Evolutionary conservation across 2,113 vertebrate genomes (phyloP).

Genomic region (Paramormyrops kingsleyae): DNA sequence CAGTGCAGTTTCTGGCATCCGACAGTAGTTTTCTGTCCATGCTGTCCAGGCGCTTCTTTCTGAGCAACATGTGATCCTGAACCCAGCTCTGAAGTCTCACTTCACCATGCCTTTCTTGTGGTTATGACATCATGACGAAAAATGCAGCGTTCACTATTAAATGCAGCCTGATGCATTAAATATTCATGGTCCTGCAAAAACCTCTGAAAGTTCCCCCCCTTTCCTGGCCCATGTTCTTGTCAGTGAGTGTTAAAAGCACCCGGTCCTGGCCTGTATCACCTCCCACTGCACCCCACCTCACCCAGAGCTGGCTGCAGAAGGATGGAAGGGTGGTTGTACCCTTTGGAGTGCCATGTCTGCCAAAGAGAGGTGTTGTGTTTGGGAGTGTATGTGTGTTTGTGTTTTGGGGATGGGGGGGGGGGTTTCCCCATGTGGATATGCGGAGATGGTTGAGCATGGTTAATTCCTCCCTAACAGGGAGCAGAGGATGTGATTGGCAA

Average conservation of each 20-base stretch:
- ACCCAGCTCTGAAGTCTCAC: slow-evolving; percentile 39
- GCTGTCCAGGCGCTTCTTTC: background rate
- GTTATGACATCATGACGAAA: slow-evolving; percentile 74
- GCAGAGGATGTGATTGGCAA: slow-evolving; percentile 9
- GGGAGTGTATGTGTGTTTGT: background rate
- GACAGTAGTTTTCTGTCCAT: background rate
- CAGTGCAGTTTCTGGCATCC: background rate
- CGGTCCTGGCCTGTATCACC: background rate
- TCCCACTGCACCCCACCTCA: background rate
- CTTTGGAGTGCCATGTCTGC: background rate
- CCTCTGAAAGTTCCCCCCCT: slow-evolving; percentile 54
- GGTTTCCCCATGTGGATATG: slow-evolving; percentile 6
- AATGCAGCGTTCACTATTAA: slow-evolving; percentile 65
- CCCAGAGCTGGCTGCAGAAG: background rate
- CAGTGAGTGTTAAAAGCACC: slow-evolving; percentile 8
- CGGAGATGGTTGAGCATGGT: slow-evolving; percentile 14
- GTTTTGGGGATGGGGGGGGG: background rate
- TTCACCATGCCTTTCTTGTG: slow-evolving; percentile 66
- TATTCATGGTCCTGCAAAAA: slow-evolving; percentile 65
- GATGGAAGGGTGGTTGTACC: background rate
- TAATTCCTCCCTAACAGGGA: background rate
- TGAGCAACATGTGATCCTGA: slow-evolving; percentile 13
- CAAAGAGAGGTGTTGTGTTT: background rate
- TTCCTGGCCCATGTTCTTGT: slow-evolving; percentile 22
- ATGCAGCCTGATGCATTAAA: slow-evolving; percentile 69